Percentiles rank a stretch among this genome's conserved stretches.
These are phyloP conservation scores for Cichlasoma orientale DNA, from an alignment of 2,797 vertebrate species.

Conservation along the genomic window DNA sequence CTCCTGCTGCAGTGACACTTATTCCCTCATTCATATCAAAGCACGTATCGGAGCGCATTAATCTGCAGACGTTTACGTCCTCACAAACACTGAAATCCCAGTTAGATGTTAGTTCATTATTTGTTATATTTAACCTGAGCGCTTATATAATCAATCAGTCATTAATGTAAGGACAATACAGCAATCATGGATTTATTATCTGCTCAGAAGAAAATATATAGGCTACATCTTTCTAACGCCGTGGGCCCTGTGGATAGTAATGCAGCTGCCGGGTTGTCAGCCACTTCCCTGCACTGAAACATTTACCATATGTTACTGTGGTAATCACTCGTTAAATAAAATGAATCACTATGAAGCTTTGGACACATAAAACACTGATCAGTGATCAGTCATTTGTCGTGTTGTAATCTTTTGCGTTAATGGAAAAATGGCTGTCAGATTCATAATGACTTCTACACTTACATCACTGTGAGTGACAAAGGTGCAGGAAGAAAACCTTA, in stretches of 20 bases:
- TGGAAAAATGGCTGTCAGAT: background rate
- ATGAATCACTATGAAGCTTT: background rate
- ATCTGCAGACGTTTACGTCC: background rate
- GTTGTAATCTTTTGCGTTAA: background rate
- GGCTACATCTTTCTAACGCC: background rate
- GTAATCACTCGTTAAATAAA: background rate
- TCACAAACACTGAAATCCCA: background rate
- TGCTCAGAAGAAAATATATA: background rate
- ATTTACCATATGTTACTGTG: background rate
- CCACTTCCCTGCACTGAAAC: background rate
- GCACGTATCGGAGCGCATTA: rapidly evolving
- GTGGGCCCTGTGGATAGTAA: background rate
- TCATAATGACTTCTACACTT: background rate
- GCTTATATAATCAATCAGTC: background rate
- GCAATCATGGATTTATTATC: background rate
- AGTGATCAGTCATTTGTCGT: background rate
- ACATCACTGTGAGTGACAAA: background rate
- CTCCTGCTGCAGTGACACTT: background rate
- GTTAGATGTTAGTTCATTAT: background rate
- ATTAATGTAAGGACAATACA: background rate
- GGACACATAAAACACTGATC: background rate
- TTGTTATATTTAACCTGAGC: background rate
- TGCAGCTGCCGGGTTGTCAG: background rate
- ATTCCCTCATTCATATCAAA: background rate
- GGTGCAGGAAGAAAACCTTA: background rate